Evolutionary conservation across 1,140 invertebrate species (phyloP), one percentile per base, ranked within the genome.

Genomic region (Zaprionus taronus): DNA sequence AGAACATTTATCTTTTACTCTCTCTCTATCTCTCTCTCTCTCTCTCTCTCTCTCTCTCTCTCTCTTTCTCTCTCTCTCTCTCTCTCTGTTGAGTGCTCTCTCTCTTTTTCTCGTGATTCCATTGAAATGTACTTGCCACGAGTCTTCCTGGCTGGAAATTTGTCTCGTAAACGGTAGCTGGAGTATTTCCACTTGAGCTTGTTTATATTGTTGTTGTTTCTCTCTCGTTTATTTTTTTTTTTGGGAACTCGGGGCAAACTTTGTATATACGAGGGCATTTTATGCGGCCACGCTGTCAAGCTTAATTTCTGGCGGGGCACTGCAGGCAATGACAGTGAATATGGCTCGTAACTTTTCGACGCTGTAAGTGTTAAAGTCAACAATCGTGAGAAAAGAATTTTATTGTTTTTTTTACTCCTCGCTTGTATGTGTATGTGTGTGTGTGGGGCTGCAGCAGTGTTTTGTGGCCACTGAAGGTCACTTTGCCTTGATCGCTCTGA

Each of bases 381-480:
- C 85, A 90, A 90, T 90, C 85, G 85, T 90, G 85, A 90, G 85
- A 90, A 90, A 90, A 90, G 85, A 90, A 90, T 90, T 90, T 90
- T 90, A 90, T 90, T 90, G 85, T 90, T 85, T 83, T 85, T 61
- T 69, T 72, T 61, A n/a, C 14, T 53, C 28, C 15, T 38, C 55
- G 36, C 20, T 44, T 14, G 2, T 65, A 77, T 51, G 51, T 72
- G 34, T 61, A 66, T 51, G 41, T 44, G n/a, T 44, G 41, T 72
- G 66, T 84, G 67, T 83, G 67, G 71, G 47, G 72, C 71, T 87
- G 83, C 77, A 70, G 80, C 77, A 70, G 77, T 80, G 75, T 75
- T 77, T 83, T 79, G 66, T 79, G 83, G 55, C 78, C 78, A 86
- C 72, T 82, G 83, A 86, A 86, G 83, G 83, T 86, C 83, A 86